A percentile compares a stretch with the other conserved stretches of the same genome.
Conservation (phyloP, 2,113 vertebrate species). For the Chlorocebus sabaeus region DNA sequence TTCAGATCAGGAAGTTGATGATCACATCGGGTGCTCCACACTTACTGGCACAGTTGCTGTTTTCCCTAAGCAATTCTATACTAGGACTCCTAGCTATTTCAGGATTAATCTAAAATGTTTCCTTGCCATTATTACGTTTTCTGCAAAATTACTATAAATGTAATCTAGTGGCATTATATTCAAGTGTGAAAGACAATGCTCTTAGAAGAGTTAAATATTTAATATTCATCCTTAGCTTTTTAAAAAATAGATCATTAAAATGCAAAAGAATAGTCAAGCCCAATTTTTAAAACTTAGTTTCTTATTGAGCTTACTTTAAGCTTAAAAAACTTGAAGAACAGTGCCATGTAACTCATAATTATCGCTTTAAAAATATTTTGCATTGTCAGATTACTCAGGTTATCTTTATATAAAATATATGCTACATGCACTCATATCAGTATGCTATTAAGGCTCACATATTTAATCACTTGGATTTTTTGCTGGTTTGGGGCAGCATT, state of each 20-base stretch:
- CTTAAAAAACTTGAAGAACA: background rate
- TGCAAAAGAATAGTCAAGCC: background rate
- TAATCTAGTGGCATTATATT: constrained; percentile 7
- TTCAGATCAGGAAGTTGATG: constrained; percentile 27
- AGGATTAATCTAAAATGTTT: constrained; percentile 51
- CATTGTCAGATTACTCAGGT: background rate
- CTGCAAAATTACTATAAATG: constrained; percentile 3
- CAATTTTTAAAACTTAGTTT: background rate
- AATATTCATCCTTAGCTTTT: constrained; percentile 7
- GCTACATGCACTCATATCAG: background rate
- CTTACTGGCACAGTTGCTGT: constrained; percentile 19
- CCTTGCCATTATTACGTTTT: background rate
- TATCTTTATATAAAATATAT: constrained; percentile 36
- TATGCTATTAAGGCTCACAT: background rate
- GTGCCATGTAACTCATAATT: background rate
- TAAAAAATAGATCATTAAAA: background rate
- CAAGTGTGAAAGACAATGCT: constrained; percentile 6
- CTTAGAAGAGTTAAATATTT: constrained; percentile 34
- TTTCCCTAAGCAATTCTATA: background rate
- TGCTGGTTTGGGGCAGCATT: background rate
- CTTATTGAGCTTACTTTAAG: background rate
- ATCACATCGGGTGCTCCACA: background rate
- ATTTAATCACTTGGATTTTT: background rate
- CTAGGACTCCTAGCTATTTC: background rate
- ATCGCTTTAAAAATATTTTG: constrained; percentile 1